Evolutionary conservation across 1,140 invertebrate species (phyloP), one percentile per base, ranked within the genome.

Genomic region (Drepana arcuata): DNA sequence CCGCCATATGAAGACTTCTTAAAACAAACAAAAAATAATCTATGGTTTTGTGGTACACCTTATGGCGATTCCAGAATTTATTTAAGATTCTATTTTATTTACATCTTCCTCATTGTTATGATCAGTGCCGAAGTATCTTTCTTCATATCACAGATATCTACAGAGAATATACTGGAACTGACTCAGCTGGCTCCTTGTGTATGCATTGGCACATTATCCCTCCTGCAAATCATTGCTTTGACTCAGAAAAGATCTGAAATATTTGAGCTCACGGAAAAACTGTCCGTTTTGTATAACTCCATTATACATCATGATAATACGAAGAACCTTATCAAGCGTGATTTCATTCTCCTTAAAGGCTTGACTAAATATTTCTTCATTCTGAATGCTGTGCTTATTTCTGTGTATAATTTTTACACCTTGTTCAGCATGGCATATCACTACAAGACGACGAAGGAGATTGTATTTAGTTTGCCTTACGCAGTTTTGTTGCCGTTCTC

Each of bases 381-480:
- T 28, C 28, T 75, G 9, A 75, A 75, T 18, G 37, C 25, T 9
- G 34, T 60, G 11, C 47, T 75, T 2, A 68, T 75, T 25, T 52
- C 37, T 2, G 53, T 70, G 11, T 75, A 75, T 30, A 75, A 71
- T 36, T 75, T 72, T 57, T 65, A 60, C 0, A 41, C 61, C 7
- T 38, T 54, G 2, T 5, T 65, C 14, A 41, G 66, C 5, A 66
- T 70, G 10, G 31, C 45, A 2, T 68, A 61, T 44, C 27, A 53
- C 33, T 72, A 66, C 41, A 33, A 51, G 2, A 39, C 15, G 4
- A 61, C 43, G 2, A 34, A 42, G 13, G 43, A 59, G 23, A 23
- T 64, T 9, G 30, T 38, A 11, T 72, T 49, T 35, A 43, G 31
- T n/a, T 34, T 72, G 12, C 61, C 68, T 0, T 75, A 64, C 14